Conservation (phyloP, 2,888 invertebrate genomes). For the Zygaena filipendulae region DNA sequence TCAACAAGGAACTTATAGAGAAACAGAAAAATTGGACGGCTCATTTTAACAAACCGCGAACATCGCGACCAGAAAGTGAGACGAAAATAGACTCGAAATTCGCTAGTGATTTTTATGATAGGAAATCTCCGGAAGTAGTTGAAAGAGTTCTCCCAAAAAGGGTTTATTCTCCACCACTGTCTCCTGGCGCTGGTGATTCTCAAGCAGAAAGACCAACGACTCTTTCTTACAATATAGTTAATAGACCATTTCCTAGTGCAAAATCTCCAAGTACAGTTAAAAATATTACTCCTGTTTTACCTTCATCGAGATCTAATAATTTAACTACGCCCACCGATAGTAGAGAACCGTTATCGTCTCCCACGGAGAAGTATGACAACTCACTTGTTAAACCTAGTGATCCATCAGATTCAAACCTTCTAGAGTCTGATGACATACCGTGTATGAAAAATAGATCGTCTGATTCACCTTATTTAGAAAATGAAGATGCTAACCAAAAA, state of each 20-base stretch:
- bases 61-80: constrained; percentile 47
- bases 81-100: constrained; percentile 41
- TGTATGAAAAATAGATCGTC: constrained; percentile 28
- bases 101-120: constrained; percentile 38
- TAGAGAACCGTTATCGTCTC: constrained; percentile 30
- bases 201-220: constrained; percentile 49
- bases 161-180: constrained; percentile 62
- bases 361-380: neutral
- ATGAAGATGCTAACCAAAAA: constrained; percentile 19
- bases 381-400: constrained; percentile 27
- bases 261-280: constrained; percentile 59
- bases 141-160: constrained; percentile 53
- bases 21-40: constrained; percentile 94
- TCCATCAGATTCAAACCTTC: constrained; percentile 22
- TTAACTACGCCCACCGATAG: constrained; percentile 29
- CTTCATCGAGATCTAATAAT: constrained; percentile 33
- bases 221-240: constrained; percentile 46
- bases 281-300: constrained; percentile 35
- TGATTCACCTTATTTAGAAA: constrained; percentile 32
- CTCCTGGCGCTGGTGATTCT: constrained; percentile 70
- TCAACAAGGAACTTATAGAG: constrained; percentile 88
- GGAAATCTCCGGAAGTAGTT: constrained; percentile 44
- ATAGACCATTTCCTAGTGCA: constrained; percentile 38
- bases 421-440: constrained; percentile 27
- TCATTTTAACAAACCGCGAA: constrained; percentile 84